These are phyloP conservation scores for Ferdinandea cuprea DNA, from an alignment of 2,888 invertebrate genomes.

Conservation along the genomic window DNA sequence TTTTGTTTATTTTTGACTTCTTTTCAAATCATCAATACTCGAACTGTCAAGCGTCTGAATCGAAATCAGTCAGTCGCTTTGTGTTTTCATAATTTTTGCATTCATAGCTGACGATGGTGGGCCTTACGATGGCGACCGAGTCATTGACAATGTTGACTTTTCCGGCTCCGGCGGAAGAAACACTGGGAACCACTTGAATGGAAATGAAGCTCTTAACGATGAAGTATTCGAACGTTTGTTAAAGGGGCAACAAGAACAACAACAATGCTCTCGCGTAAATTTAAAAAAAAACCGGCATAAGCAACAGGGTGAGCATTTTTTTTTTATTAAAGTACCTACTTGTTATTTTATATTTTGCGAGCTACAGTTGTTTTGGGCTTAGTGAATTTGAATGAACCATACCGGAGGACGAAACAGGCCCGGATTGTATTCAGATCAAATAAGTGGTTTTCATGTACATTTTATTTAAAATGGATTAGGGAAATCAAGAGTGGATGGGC, in stretches of 20 bases:
- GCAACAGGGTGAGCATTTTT: conserved; percentile 55
- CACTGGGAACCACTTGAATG: conserved; percentile 47
- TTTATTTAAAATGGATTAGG: neutral
- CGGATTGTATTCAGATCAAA: neutral
- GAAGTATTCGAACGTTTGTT: conserved; percentile 60
- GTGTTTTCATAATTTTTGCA: conserved; percentile 57
- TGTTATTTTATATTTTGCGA: conserved; percentile 9
- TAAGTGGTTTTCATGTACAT: conserved; percentile 9
- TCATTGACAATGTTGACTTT: conserved; percentile 24
- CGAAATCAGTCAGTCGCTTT: conserved; percentile 36
- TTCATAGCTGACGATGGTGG: conserved; percentile 27
- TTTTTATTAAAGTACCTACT: neutral
- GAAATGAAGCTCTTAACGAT: conserved; percentile 62
- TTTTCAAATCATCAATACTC: conserved; percentile 33
- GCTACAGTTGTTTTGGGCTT: conserved; percentile 6
- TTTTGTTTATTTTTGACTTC: neutral
- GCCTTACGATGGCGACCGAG: neutral
- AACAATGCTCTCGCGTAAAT: conserved; percentile 37
- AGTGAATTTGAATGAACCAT: conserved; percentile 17
- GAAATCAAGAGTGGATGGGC: neutral
- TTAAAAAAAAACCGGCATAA: conserved; percentile 29
- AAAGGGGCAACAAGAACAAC: conserved; percentile 49
- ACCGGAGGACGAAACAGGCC: neutral
- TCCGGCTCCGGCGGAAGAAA: conserved; percentile 3
- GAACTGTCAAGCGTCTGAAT: conserved; percentile 27